phyloP scores from a whole-genome alignment of 2,888 invertebrate species.

The Caenorhabditis angaria region DNA sequence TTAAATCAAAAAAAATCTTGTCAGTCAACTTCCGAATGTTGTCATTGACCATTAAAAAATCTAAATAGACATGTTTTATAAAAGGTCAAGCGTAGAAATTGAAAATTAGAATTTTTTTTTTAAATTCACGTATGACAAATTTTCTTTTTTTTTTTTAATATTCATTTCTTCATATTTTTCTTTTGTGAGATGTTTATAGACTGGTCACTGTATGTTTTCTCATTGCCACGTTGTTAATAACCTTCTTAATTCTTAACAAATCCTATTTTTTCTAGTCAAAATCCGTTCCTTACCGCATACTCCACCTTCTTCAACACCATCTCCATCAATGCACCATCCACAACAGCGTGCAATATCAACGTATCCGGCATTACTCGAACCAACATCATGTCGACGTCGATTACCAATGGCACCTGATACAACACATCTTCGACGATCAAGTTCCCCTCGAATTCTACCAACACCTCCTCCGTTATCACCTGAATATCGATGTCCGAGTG shows the following conservation, averaged over 20 bases:
- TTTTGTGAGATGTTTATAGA: too few species aligned
- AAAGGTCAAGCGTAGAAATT: not conserved
- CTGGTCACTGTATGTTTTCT: too few species aligned
- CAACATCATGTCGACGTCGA: constrained; percentile 51
- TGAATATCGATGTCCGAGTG: constrained; percentile 50
- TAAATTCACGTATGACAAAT: not conserved
- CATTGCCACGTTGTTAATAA: too few species aligned
- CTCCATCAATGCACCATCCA: constrained; percentile 33
- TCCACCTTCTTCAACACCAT: constrained; percentile 11
- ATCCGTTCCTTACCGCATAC: constrained; percentile 35
- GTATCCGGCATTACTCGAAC: constrained; percentile 52
- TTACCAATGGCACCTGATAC: constrained; percentile 54
- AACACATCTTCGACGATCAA: constrained; percentile 41
- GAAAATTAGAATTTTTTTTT: not conserved
- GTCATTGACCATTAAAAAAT: too few species aligned
- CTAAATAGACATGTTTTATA: not conserved
- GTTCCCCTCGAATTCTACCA: constrained; percentile 60
- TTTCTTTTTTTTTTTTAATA: too few species aligned
- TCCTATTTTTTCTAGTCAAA: constrained; percentile 17
- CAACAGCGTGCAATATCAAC: constrained; percentile 47
- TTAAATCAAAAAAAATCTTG: too few species aligned
- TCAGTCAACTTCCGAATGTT: too few species aligned
- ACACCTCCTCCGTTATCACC: constrained; percentile 62
- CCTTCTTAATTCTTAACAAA: too few species aligned
- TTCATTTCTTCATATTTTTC: too few species aligned